Base-by-base conservation (phyloP, 2,797 vertebrate genomes). In the Kryptolebias ocellatus region DNA sequence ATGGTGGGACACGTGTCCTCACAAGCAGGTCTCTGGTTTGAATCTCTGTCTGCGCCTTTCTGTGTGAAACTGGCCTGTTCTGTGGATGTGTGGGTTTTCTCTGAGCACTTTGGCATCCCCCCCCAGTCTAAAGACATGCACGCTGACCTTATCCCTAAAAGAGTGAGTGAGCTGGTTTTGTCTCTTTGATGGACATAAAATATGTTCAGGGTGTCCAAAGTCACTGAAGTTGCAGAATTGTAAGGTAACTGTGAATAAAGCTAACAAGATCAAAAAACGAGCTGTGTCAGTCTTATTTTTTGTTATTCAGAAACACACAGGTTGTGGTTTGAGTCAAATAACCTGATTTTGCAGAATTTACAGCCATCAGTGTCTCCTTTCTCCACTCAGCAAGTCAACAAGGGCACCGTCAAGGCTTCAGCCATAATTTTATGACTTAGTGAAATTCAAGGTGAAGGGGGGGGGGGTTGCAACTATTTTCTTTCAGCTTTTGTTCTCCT, bases 381-480 rank as follows among this genome's bases (percentile, higher is more conserved):
- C 71, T 76, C 67, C 61, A 42, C 65, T 85, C 79, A 81, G 80
- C 70, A 67, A 64, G 74, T 83, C 78, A 73, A 12, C 62, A 60
- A 70, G 57, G 64, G 44, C 78, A 57, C 9, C 54, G 28, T 12
- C 52, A 51, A 24, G 20, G 39, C 12, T 49, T 59, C 64, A 10
- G 24, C 34, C 27, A 24, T 61, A 18, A 31, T 53, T 67, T 54
- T 53, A 39, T 64, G 57, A 73, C 67, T 66, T 63, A 58, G 72
- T 5, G 59, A 82, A 86, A 85, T 88, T 76, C 61, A 67, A 86
- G 71, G 18, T 64, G 65, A 50, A 62, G 16, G 56, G 64, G 55
- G 6, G n/a, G 58, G 64, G 55, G 6, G 1, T 69, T 58, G 57
- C 64, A 42, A 11, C 16, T 15, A 59, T 64, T 42, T 49, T 53